Conservation (phyloP, 1,140 invertebrate genomes). For the Gryllus bimaculatus region DNA sequence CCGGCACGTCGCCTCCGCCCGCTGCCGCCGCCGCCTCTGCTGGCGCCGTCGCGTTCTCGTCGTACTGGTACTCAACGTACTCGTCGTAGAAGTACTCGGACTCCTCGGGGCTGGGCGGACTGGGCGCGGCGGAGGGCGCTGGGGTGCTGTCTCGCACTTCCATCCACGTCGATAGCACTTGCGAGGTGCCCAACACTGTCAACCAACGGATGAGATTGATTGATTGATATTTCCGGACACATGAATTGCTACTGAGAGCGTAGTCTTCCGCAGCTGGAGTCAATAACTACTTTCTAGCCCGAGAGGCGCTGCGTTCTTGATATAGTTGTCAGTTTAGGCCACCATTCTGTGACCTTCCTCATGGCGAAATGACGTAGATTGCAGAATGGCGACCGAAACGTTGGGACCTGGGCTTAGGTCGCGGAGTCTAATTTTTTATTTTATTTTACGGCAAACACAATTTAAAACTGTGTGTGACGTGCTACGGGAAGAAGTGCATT, state of each 20-base stretch:
- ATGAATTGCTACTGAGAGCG: background rate
- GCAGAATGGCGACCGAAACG: too few species aligned
- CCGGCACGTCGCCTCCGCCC: constrained; percentile 23
- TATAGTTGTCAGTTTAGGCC: too few species aligned
- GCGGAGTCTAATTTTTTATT: too few species aligned
- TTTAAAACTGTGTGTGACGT: too few species aligned
- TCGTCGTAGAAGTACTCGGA: constrained; percentile 73
- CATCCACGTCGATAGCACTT: constrained; percentile 41
- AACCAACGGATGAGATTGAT: background rate
- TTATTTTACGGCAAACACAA: too few species aligned
- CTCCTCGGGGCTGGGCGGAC: constrained; percentile 49
- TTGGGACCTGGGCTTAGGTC: too few species aligned
- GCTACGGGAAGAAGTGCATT: too few species aligned
- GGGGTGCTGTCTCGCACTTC: constrained; percentile 32
- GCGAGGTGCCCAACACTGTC: constrained; percentile 27
- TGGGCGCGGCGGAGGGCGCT: background rate
- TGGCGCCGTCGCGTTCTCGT: constrained; percentile 40
- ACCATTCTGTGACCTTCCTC: too few species aligned
- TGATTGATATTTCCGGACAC: background rate
- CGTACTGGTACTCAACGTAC: constrained; percentile 59
- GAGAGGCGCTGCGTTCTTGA: too few species aligned
- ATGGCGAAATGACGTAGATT: too few species aligned
- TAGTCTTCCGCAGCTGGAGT: background rate
- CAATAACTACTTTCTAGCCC: background rate
- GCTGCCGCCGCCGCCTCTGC: constrained; percentile 21